Evolutionary conservation across 2,888 invertebrate species (phyloP), one percentile per base, ranked within the genome.

Genomic region (Pammene fasciana): DNA sequence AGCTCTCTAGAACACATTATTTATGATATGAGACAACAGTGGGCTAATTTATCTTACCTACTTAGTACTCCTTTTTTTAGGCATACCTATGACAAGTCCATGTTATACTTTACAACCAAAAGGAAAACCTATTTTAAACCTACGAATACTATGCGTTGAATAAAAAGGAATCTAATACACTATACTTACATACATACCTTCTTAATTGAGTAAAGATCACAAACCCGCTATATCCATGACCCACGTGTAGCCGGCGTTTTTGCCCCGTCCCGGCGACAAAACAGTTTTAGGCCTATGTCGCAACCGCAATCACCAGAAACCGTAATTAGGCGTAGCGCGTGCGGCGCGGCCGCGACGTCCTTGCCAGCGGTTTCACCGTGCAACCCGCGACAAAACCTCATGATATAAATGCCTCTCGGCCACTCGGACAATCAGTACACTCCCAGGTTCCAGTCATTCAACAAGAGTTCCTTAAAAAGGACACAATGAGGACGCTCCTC

Each of bases 291-390:
- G 79, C 80, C 75, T 78, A 76, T 77, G 68, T 70, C 72, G 68
- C 77, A 89, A 83, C 84, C 82, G 86, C 81, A 89, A 89, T 82
- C 62, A 77, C 77, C 78, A 85, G 83, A 81, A 78, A 75, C 82
- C 81, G 82, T 83, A 85, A 82, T 82, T 79, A 86, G 83, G 83
- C 87, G 90, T 85, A 82, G 86, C 89, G 86, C 84, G 84, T 78
- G 79, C 76, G 79, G 74, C 79, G 76, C 76, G 81, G 82, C 52
- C 52, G 52, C 81, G 80, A 81, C 83, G 92, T 92, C 92, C 92
- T 92, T 92, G 92, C 79, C 86, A 81, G 80, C 84, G 90, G 88
- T 92, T 92, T 92, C 92, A 90, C 92, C 83, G 78, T 81, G 87
- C 85, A 89, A 89, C 87, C 86, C 81, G 82, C 84, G 81, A 85